These are phyloP conservation scores for Calliphora vicina DNA, from an alignment of 1,140 invertebrate species.

Conservation along the genomic window DNA sequence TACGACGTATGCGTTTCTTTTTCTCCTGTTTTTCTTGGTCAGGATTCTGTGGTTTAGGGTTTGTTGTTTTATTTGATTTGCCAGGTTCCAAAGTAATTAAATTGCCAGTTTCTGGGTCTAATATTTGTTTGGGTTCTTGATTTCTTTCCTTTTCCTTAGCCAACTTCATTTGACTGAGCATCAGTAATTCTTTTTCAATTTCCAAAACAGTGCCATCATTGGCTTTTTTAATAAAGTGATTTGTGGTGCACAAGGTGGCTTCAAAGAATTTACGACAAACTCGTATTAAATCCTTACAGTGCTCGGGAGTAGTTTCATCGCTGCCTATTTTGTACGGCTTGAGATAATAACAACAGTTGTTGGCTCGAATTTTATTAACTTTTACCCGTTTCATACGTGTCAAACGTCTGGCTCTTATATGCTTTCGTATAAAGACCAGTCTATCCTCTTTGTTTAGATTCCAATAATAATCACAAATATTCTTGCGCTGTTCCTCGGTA, in stretches of 20 bases:
- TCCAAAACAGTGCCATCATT: background rate
- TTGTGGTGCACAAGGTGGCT: background rate
- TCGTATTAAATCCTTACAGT: background rate
- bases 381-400: background rate
- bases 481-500: background rate
- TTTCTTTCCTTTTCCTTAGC: background rate
- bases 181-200: background rate
- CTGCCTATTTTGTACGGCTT: background rate
- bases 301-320: background rate
- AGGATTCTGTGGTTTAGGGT: background rate
- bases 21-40: background rate
- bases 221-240: background rate
- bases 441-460: background rate
- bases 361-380: background rate
- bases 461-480: slow-evolving; percentile 37
- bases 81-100: background rate
- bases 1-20: background rate
- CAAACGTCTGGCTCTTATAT: background rate
- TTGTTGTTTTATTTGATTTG: background rate
- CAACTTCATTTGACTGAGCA: background rate
- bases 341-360: slow-evolving; percentile 26
- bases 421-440: slow-evolving; percentile 21
- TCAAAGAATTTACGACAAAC: slow-evolving; percentile 1
- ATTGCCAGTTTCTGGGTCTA: background rate
- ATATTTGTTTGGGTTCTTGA: background rate